Evolutionary conservation across 2,113 vertebrate genomes (phyloP).

Genomic region (Misgurnus mizolepis): DNA sequence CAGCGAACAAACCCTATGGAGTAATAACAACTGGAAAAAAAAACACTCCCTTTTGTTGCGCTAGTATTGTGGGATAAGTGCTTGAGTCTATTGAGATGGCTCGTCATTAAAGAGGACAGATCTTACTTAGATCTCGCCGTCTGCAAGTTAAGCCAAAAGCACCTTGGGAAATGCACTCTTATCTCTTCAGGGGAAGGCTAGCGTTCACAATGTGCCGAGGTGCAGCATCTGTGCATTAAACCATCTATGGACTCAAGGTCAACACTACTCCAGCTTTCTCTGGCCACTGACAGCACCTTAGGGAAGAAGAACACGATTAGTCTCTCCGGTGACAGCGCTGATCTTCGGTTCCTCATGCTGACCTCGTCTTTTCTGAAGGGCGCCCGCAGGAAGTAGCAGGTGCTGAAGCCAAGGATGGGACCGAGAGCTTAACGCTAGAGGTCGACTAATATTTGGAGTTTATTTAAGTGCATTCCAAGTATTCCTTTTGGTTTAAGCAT

Average conservation of each 20-base stretch:
- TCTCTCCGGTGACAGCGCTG: conserved; percentile 25
- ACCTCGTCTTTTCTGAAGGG: conserved; percentile 20
- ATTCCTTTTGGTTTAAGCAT: too few species aligned
- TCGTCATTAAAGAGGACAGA: conserved; percentile 41
- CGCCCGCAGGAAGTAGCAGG: conserved; percentile 5
- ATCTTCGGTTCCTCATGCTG: conserved; percentile 31
- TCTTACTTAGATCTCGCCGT: conserved; percentile 32
- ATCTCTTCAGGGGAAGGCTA: conserved; percentile 30
- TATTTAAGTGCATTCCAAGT: too few species aligned
- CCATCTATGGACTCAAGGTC: conserved; percentile 45
- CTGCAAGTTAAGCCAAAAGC: conserved; percentile 36
- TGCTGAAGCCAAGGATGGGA: background rate
- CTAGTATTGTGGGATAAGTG: conserved; percentile 13
- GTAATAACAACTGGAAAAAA: conserved; percentile 19
- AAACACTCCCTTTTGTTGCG: conserved; percentile 16
- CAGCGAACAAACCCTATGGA: conserved; percentile 34
- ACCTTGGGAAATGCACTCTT: conserved; percentile 51
- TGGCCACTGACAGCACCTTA: conserved; percentile 28
- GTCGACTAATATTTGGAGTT: background rate
- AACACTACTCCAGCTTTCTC: conserved; percentile 5
- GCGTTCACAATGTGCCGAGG: conserved; percentile 17
- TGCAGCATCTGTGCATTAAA: conserved; percentile 17
- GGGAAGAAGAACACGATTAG: conserved; percentile 41
- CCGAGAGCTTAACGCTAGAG: background rate
- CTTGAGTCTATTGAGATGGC: conserved; percentile 45